Conservation (phyloP, 2,888 invertebrate genomes). For the Campoplex nolae region DNA sequence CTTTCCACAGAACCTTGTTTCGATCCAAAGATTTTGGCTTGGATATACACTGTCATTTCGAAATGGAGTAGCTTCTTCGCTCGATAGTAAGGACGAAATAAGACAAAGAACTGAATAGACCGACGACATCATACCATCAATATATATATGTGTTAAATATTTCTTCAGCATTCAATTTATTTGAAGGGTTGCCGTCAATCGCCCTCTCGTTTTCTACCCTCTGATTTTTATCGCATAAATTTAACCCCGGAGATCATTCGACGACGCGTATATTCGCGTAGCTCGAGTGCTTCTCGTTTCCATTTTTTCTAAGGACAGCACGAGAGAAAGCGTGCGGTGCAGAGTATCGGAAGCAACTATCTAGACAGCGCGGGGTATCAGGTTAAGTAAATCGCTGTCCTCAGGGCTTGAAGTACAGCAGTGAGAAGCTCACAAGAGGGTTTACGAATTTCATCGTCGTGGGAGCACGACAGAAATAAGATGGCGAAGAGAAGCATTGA, state of each 20-base stretch:
- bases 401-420: constrained; percentile 18
- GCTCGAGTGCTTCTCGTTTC: constrained; percentile 30
- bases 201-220: constrained; percentile 55
- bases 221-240: constrained; percentile 58
- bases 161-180: constrained; percentile 41
- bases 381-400: constrained; percentile 59
- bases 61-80: constrained; percentile 10
- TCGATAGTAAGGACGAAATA: neutral
- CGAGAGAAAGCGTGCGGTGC: constrained; percentile 31
- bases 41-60: no score
- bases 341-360: constrained; percentile 12
- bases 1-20: no score
- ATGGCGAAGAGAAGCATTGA: constrained; percentile 4
- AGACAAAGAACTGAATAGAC: neutral
- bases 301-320: constrained; percentile 4
- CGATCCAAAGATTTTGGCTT: no score
- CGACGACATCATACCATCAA: constrained; percentile 34
- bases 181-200: constrained; percentile 35
- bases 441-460: constrained; percentile 44
- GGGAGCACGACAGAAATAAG: constrained; percentile 44
- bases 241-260: constrained; percentile 21
- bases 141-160: constrained; percentile 7
- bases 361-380: constrained; percentile 48
- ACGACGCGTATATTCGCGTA: neutral
- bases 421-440: constrained; percentile 3